Evolutionary conservation across 2,888 invertebrate species (phyloP).

Genomic region (Isoperla grammatica): DNA sequence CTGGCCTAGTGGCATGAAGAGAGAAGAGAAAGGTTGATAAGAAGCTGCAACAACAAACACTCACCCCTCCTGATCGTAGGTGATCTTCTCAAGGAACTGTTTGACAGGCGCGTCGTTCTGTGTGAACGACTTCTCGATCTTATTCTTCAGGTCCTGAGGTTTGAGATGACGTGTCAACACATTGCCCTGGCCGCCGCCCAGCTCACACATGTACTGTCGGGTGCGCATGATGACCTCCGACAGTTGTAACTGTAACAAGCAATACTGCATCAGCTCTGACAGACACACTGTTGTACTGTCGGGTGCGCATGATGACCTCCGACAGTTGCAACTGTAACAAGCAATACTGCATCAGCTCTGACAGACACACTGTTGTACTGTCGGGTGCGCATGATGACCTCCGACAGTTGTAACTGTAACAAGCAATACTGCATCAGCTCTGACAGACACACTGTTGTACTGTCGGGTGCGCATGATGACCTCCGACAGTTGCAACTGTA

Average conservation of each 20-base stretch:
- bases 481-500: slow-evolving; percentile 95
- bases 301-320: slow-evolving; percentile 93
- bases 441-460: too few relatives aligned
- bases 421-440: too few relatives aligned
- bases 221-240: slow-evolving; percentile 97
- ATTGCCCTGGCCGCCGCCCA: slow-evolving; percentile 82
- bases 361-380: too few relatives aligned
- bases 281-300: too few relatives aligned
- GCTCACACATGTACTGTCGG: slow-evolving; percentile 87
- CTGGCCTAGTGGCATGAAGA: too few relatives aligned
- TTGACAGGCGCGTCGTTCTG: slow-evolving; percentile 72
- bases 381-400: slow-evolving; percentile 93
- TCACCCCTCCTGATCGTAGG: slow-evolving; percentile 90
- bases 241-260: slow-evolving; percentile 72
- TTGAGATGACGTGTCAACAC: slow-evolving; percentile 82
- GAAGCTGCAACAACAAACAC: too few relatives aligned
- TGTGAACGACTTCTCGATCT: slow-evolving; percentile 67
- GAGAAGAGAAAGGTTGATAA: too few relatives aligned
- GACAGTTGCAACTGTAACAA: slow-evolving; percentile 96
- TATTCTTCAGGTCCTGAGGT: slow-evolving; percentile 79
- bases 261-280: too few relatives aligned
- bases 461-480: slow-evolving; percentile 92
- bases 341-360: too few relatives aligned
- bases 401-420: slow-evolving; percentile 95
- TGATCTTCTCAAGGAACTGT: slow-evolving; percentile 86